A percentile compares a stretch with the other conserved stretches of the same genome.
phyloP scores from a whole-genome alignment of 2,888 invertebrate genomes.

The Acrocyrtus sp. region DNA sequence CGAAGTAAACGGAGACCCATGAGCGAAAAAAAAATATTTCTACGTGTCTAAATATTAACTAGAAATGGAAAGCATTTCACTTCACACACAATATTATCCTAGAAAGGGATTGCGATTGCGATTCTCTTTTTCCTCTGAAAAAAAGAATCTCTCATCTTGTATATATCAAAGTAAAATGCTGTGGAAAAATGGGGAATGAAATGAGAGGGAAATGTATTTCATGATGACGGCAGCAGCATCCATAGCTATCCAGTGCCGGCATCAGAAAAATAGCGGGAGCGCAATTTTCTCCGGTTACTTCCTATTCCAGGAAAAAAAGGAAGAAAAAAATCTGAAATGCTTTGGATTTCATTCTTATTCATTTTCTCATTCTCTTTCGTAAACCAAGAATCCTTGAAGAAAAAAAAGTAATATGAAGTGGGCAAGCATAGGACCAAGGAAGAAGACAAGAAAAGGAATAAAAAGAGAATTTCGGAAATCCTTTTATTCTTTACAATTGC shows the following conservation, averaged over 20 bases:
- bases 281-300: too few relatives aligned
- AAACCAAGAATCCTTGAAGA: constrained; percentile 29
- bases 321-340: constrained; percentile 25
- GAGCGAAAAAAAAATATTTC: too few relatives aligned
- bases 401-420: constrained; percentile 10
- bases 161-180: too few relatives aligned
- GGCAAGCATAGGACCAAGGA: neutral
- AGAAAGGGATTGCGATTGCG: constrained; percentile 14
- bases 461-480: constrained; percentile 47
- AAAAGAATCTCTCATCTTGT: too few relatives aligned
- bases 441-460: constrained; percentile 22
- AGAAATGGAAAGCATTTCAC: too few relatives aligned
- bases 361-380: constrained; percentile 37
- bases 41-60: too few relatives aligned
- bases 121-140: constrained; percentile 9
- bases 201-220: constrained; percentile 18
- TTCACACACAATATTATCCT: constrained; percentile 12
- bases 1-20: too few relatives aligned
- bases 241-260: too few relatives aligned
- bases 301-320: constrained; percentile 3
- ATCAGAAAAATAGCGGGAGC: too few relatives aligned
- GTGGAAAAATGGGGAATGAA: constrained; percentile 35
- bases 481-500: constrained; percentile 50
- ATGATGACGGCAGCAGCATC: too few relatives aligned
- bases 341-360: constrained; percentile 38